Conservation (phyloP, 2,797 vertebrate genomes). For the Sebastes minor region DNA sequence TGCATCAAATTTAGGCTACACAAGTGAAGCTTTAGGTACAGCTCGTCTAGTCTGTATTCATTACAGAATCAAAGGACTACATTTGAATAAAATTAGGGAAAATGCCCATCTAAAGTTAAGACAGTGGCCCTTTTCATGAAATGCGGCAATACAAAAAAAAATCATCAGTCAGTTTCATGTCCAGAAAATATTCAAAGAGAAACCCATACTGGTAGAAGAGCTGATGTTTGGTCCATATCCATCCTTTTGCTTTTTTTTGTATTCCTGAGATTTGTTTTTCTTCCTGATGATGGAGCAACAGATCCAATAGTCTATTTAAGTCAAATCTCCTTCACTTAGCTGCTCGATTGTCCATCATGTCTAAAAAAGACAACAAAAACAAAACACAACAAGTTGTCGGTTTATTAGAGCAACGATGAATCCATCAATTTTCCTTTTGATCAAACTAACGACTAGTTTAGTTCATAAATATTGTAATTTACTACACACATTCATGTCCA, state of each 20-base stretch:
- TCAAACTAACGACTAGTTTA: neutral
- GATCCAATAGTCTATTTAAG: neutral
- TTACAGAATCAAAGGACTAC: constrained; percentile 25
- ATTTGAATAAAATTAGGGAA: neutral
- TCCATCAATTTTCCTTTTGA: neutral
- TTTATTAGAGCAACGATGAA: neutral
- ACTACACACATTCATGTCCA: too few species aligned
- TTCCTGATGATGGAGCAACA: constrained; percentile 19
- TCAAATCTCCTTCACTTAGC: constrained; percentile 41
- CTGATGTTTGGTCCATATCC: constrained; percentile 19
- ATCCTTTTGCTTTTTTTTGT: neutral
- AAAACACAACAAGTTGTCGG: neutral
- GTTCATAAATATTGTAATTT: too few species aligned
- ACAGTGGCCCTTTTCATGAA: constrained; percentile 5
- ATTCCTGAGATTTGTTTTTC: constrained; percentile 45
- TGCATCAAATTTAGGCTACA: neutral
- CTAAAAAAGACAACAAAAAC: constrained; percentile 52
- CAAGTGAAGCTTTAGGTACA: neutral
- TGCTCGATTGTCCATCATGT: constrained; percentile 54
- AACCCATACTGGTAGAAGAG: neutral
- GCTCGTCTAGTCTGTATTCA: constrained; percentile 13
- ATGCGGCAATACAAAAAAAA: constrained; percentile 7
- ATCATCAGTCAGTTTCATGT: neutral
- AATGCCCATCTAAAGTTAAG: neutral
- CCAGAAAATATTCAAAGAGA: neutral